Evolutionary conservation across 2,888 invertebrate genomes (phyloP), one percentile per base, ranked within the genome.

Genomic region (Orchesellides sinensis): DNA sequence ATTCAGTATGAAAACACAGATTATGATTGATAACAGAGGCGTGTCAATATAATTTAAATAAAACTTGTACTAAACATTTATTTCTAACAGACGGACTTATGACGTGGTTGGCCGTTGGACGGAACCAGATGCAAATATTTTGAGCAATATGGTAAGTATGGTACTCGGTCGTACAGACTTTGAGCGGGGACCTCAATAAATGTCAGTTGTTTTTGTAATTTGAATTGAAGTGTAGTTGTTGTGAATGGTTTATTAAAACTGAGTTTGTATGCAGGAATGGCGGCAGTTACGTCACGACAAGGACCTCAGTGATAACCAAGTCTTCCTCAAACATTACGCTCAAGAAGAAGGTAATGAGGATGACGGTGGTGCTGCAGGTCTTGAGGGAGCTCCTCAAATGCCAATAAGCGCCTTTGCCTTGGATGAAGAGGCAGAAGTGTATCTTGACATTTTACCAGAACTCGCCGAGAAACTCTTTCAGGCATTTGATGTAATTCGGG

Each of bases 351-450:
- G 87, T 21, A 87, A 88, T 65, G 88, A 87, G 49, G 85, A 85
- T 17, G 87, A 86, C 56, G 82, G 82, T 0, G 85, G 83, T 0
- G 81, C 77, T 25, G 73, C 74, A 6, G 75, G 61, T 4, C 70
- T 68, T 10, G 85, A 84, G 21, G 79, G 75, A 6, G 65, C 75
- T 17, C 66, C 56, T 10, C 45, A 47, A 8, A 77, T 66, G 0
- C 75, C 66, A 10, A 59, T 63, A 25, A 61, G 47, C 19, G 80
- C 80, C 0, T 73, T 81, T 49, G 86, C 85, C 73, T 70, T 85
- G 25, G 88, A 88, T 35, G 87, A 87, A 45, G 85, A 87, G 52
- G 87, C 88, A 12, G 88, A 87, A 65, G 68, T 79, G 78, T 85
- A 85, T 83, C 85, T 84, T 63, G 88, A 87, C 59, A 78, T 52